Conservation (phyloP, 2,113 vertebrate genomes). For the Apodemus speciosus region DNA sequence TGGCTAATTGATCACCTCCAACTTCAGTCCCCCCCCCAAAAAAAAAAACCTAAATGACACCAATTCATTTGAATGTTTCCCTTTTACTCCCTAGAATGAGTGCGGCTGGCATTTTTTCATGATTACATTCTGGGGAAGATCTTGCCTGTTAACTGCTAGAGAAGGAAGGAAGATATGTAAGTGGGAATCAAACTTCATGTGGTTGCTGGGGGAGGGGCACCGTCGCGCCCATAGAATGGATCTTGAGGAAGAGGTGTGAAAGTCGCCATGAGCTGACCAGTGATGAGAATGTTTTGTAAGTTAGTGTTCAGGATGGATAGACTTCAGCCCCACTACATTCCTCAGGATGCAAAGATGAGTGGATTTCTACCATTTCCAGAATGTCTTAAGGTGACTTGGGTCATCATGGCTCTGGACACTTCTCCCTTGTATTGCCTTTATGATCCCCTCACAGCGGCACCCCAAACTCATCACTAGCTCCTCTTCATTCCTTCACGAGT, state of each 20-base stretch:
- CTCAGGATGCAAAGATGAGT: neutral
- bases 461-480: no score
- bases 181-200: neutral
- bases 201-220: neutral
- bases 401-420: neutral
- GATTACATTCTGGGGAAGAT: neutral
- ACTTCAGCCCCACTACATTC: neutral
- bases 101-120: fast-evolving
- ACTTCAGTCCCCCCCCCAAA: neutral
- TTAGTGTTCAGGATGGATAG: neutral
- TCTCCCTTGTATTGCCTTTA: neutral
- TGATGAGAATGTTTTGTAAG: neutral
- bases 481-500: no score
- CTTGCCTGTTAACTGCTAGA: neutral
- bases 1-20: neutral
- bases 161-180: neutral
- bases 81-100: constrained; percentile 29
- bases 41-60: neutral
- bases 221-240: neutral
- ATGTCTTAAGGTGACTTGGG: neutral
- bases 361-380: neutral
- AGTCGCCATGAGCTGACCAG: neutral
- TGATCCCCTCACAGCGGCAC: no score
- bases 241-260: neutral
- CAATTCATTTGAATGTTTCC: neutral